phyloP scores from a whole-genome alignment of 53 echinoderm and acorn worm species.

The Paracentrotus lividus region DNA sequence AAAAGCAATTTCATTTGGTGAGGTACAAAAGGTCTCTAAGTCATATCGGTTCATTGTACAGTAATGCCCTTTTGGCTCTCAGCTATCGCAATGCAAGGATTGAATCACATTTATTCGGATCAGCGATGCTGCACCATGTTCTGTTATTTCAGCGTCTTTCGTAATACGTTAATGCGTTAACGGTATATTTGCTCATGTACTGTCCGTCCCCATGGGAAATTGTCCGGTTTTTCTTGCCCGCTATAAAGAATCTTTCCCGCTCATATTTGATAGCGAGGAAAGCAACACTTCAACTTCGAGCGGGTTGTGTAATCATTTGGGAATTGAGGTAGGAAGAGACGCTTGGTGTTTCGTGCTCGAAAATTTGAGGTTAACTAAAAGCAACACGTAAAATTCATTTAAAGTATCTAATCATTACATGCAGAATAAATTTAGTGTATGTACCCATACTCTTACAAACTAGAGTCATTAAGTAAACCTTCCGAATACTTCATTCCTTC shows the following conservation, averaged over 20 bases:
- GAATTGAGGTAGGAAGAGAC: not conserved
- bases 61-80: too few relatives aligned
- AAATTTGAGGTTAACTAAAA: not conserved
- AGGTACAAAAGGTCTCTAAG: too few relatives aligned
- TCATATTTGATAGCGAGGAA: not conserved
- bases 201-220: not conserved
- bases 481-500: too few relatives aligned
- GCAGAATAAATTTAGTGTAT: too few relatives aligned
- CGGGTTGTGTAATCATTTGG: not conserved
- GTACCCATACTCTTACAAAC: too few relatives aligned
- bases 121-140: not conserved
- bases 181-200: slow-evolving; percentile 5
- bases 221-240: not conserved
- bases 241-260: not conserved
- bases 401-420: too few relatives aligned
- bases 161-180: slow-evolving; percentile 50
- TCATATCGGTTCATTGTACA: too few relatives aligned
- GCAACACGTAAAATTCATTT: too few relatives aligned
- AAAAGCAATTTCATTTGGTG: not conserved
- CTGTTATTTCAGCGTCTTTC: slow-evolving; percentile 32
- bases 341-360: not conserved
- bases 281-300: not conserved
- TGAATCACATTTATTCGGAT: not conserved
- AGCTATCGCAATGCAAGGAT: too few relatives aligned
- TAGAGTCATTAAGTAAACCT: not conserved